Evolutionary conservation across 2,113 vertebrate species (phyloP).

Genomic region (Cephalopterus ornatus): DNA sequence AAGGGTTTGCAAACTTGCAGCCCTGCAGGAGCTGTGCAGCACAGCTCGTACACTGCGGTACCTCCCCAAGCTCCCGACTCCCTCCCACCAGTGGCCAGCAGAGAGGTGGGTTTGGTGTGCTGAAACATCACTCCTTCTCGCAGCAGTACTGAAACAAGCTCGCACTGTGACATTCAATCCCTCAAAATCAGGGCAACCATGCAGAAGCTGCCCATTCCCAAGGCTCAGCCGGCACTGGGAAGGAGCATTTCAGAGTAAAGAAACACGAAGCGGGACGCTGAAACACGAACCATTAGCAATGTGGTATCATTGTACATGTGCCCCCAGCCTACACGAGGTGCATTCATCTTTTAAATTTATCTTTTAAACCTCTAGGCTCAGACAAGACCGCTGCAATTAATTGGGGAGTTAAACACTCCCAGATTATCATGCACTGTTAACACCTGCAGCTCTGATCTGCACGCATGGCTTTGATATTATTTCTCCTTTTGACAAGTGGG

Average conservation of each 20-base stretch:
- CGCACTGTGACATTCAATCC: neutral
- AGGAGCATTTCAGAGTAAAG: neutral
- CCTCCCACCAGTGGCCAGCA: neutral
- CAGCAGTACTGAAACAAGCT: neutral
- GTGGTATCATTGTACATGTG: neutral
- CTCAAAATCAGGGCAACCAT: neutral
- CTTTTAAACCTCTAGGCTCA: neutral
- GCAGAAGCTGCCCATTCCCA: accelerated
- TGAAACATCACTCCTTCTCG: neutral
- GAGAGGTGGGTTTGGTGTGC: neutral
- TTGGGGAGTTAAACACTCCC: constrained; percentile 54
- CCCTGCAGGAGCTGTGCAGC: neutral
- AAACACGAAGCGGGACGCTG: neutral
- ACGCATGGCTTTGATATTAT: constrained; percentile 58
- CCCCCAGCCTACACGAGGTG: neutral
- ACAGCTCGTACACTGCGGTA: accelerated
- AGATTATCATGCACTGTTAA: constrained; percentile 54
- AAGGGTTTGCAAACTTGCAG: neutral
- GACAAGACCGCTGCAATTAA: constrained; percentile 45
- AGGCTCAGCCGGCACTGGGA: neutral
- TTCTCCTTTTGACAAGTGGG: constrained; percentile 57
- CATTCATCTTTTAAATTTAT: constrained; percentile 63
- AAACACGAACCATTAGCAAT: neutral
- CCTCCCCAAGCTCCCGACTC: neutral
- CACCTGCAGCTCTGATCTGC: constrained; percentile 58